A percentile compares a stretch with the other conserved stretches of the same genome.
Conservation (phyloP, 2,113 vertebrate species). For the Ancistrus triradiatus region DNA sequence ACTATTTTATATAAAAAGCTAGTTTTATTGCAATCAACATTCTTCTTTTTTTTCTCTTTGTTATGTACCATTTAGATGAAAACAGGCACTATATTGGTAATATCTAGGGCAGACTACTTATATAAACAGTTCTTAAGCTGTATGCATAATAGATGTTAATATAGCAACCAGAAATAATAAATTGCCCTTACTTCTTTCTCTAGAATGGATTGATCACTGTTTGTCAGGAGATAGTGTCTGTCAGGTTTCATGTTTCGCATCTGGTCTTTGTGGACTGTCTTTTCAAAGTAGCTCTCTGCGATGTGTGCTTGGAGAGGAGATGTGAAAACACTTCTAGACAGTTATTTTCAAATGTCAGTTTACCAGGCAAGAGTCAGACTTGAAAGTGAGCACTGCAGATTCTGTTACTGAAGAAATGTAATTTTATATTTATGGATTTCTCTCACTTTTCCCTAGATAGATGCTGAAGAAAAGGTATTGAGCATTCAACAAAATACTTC, state of each 20-base stretch:
- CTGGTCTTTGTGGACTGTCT: constrained; percentile 34
- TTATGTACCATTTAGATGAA: constrained; percentile 55
- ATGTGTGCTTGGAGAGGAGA: constrained; percentile 41
- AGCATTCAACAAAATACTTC: constrained; percentile 29
- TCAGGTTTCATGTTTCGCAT: constrained; percentile 20
- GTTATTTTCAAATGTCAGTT: not conserved
- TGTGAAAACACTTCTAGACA: constrained; percentile 14
- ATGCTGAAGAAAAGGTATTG: constrained; percentile 19
- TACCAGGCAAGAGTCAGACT: constrained; percentile 30
- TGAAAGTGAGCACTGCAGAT: constrained; percentile 1
- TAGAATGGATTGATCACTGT: constrained; percentile 18
- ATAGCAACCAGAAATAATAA: constrained; percentile 4
- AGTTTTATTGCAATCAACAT: too few relatives aligned
- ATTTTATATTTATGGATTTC: constrained; percentile 49
- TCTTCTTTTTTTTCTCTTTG: too few relatives aligned
- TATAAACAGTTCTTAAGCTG: not conserved
- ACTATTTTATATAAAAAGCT: too few relatives aligned
- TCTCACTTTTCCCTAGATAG: constrained; percentile 36
- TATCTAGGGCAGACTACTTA: constrained; percentile 37
- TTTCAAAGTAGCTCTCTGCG: constrained; percentile 36
- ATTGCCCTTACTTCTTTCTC: constrained; percentile 31
- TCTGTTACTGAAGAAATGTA: constrained; percentile 29
- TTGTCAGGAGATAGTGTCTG: not conserved
- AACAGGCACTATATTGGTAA: constrained; percentile 49
- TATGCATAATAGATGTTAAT: not conserved